phyloP scores from a whole-genome alignment of 1,140 invertebrate genomes.

The Lineus longissimus region DNA sequence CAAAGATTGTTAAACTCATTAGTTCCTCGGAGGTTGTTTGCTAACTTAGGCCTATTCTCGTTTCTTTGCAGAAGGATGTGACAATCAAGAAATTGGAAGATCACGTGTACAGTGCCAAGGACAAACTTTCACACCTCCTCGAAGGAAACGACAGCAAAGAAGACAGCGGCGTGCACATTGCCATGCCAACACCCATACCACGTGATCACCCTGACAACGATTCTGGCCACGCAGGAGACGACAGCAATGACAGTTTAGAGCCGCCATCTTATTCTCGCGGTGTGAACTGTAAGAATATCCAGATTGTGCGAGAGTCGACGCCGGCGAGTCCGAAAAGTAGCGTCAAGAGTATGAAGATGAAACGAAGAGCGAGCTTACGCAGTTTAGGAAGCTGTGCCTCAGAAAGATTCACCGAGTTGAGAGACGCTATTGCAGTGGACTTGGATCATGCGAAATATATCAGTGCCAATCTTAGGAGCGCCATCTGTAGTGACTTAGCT shows the following conservation, averaged over 20 bases:
- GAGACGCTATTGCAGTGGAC: conserved; percentile 21
- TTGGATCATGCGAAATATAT: conserved; percentile 18
- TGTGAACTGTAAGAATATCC: not conserved
- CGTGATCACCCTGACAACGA: not conserved
- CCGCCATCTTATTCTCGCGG: not conserved
- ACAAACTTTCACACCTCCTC: conserved; percentile 21
- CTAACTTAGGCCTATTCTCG: too few species aligned
- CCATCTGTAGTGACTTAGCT: conserved; percentile 21
- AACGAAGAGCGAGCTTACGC: not conserved
- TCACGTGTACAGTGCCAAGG: conserved; percentile 22
- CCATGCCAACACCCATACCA: conserved; percentile 12
- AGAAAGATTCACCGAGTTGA: conserved; percentile 9
- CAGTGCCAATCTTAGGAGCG: conserved; percentile 18
- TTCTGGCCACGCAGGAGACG: not conserved
- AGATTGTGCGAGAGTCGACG: not conserved
- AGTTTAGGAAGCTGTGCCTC: conserved; percentile 6
- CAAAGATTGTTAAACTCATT: too few species aligned
- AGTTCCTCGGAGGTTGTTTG: too few species aligned
- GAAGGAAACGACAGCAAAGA: conserved; percentile 17
- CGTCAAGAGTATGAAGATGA: not conserved
- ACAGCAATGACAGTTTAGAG: not conserved
- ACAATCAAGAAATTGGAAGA: conserved; percentile 24
- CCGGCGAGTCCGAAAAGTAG: not conserved
- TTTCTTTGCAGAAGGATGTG: conserved; percentile 27
- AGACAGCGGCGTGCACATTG: conserved; percentile 21